Conservation (phyloP, 2,888 invertebrate genomes). For the Gibbula magus region DNA sequence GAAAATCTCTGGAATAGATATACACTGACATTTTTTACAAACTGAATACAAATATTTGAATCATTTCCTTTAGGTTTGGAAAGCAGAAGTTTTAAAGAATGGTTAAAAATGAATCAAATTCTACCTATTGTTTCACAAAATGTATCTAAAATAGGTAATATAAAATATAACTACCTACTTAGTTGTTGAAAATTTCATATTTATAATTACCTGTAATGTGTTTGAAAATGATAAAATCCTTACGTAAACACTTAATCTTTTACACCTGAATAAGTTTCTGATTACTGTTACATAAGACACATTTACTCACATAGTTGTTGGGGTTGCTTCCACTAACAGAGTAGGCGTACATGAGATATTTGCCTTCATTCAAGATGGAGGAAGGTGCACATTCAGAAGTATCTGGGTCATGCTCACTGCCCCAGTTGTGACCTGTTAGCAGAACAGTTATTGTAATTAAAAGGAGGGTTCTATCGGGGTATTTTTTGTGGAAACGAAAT, state of each 20-base stretch:
- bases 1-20: slow-evolving; percentile 86
- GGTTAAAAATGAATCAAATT: background rate
- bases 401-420: slow-evolving; percentile 97
- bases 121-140: background rate
- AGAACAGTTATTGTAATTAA: background rate
- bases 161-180: background rate
- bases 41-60: too few relatives aligned
- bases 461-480: too few relatives aligned
- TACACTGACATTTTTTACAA: background rate
- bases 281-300: too few relatives aligned
- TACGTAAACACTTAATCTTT: too few relatives aligned
- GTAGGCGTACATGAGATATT: slow-evolving; percentile 79
- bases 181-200: background rate
- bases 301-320: slow-evolving; percentile 90
- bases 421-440: slow-evolving; percentile 95
- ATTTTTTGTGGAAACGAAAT: too few relatives aligned
- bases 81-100: background rate
- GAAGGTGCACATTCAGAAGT: slow-evolving; percentile 95
- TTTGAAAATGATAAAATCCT: too few relatives aligned
- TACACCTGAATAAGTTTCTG: too few relatives aligned
- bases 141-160: background rate
- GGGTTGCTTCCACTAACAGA: slow-evolving; percentile 87
- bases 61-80: background rate
- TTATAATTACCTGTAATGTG: too few relatives aligned
- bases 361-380: slow-evolving; percentile 94